These are phyloP conservation scores for Leptonema lineaticorne DNA, from an alignment of 1,140 invertebrate genomes.

Conservation along the genomic window DNA sequence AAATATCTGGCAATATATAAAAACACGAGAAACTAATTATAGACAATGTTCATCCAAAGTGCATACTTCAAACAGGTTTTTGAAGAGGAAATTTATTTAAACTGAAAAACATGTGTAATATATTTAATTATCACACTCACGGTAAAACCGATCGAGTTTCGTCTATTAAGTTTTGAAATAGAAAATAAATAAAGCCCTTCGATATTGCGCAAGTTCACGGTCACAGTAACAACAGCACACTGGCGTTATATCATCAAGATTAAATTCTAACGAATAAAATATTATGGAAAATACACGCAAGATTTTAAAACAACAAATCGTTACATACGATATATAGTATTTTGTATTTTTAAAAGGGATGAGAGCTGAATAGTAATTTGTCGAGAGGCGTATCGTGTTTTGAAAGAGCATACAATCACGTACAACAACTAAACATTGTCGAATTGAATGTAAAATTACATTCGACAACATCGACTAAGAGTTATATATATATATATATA, in stretches of 20 bases:
- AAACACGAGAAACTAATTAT: no score
- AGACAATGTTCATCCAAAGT: no score
- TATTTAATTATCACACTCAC: background rate
- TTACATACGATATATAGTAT: background rate
- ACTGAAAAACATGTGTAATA: background rate
- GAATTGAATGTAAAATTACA: background rate
- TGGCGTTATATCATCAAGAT: no score
- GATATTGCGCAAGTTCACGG: no score
- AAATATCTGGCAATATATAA: no score
- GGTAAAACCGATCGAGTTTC: constrained; percentile 5
- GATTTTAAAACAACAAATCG: background rate
- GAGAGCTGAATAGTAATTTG: constrained; percentile 5
- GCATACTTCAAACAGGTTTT: no score
- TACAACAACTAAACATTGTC: background rate
- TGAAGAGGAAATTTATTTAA: no score
- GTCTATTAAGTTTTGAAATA: background rate
- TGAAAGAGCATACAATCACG: background rate
- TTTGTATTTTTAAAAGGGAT: background rate
- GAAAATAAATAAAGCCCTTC: constrained; percentile 4
- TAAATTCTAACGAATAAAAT: no score
- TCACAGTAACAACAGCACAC: no score
- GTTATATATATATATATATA: no score
- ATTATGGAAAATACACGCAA: no score
- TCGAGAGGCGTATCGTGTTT: background rate
- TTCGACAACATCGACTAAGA: background rate